Conservation (phyloP, 2,797 vertebrate species). For the Bucorvus abyssinicus region DNA sequence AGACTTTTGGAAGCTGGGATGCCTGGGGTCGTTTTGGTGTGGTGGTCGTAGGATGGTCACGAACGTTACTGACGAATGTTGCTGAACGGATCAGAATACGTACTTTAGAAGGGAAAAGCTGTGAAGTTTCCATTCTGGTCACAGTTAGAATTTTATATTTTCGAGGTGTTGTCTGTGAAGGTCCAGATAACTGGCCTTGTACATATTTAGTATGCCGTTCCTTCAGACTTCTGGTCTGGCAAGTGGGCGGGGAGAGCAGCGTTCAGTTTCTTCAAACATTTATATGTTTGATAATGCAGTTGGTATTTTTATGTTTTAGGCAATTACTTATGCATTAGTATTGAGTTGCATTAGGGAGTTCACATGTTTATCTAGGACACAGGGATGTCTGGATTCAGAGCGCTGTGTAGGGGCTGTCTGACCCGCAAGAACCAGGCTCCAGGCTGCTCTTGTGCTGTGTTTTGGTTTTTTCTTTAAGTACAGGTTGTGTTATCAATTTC, state of each 20-base stretch:
- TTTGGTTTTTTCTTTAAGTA: not conserved
- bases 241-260: not conserved
- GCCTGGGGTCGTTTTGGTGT: not conserved
- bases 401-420: too few relatives aligned
- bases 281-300: not conserved
- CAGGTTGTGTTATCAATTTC: not conserved
- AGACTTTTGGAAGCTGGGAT: not conserved
- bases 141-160: not conserved
- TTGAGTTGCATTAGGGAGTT: not conserved
- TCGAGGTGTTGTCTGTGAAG: not conserved
- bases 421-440: not conserved
- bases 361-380: not conserved
- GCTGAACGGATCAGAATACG: accelerated
- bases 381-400: not conserved
- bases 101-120: not conserved
- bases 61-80: not conserved
- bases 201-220: not conserved
- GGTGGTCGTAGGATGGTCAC: not conserved
- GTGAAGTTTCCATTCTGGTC: not conserved
- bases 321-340: not conserved
- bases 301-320: not conserved
- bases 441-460: not conserved
- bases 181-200: not conserved
- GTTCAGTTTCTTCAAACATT: not conserved
- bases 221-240: not conserved